Evolutionary conservation across 2,888 invertebrate genomes (phyloP), one percentile per base, ranked within the genome.

Genomic region (Endotricha flammealis): DNA sequence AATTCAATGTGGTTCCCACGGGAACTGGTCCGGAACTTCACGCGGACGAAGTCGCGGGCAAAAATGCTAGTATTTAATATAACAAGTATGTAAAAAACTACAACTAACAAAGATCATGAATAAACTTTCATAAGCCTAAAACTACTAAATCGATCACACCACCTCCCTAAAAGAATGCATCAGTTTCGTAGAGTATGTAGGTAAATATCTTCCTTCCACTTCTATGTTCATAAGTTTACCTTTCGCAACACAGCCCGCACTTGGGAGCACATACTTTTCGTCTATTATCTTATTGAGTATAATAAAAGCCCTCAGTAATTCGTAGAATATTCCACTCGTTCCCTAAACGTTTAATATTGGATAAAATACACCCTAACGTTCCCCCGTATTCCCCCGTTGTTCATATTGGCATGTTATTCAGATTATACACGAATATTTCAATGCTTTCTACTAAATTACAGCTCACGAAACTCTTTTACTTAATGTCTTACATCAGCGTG

Each of bases 341-440:
- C 77, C 75, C 72, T 64, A 70, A 81, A 73, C 82, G 83, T 81
- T 86, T 85, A 85, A 86, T 86, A 86, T 85, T 73, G 82, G 79
- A 81, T 85, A 83, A 80, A 83, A 79, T 81, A 83, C 74, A 73
- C 82, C 76, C 75, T 69, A 66, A 64, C 75, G 81, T 75, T 69
- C 62, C 64, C 52, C 54, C 64, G 68, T 77, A 77, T 77, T 82
- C 83, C 83, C 81, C 79, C 81, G 85, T 77, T 81, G 83, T 82
- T 85, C 85, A 86, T 86, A 85, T 86, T 75, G 81, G 78, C 83
- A 86, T 86, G 86, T 85, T 86, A 85, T 85, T 83, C 80, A 81
- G 82, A 86, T 83, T 85, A 85, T 79, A 85, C 85, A 86, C 82
- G 85, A 85, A 85, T 83, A 83, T 83, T 85, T 85, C 86, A 83